These are phyloP conservation scores for Mormyrus proboscirostris DNA, from an alignment of 2,797 vertebrate genomes.

Conservation along the genomic window DNA sequence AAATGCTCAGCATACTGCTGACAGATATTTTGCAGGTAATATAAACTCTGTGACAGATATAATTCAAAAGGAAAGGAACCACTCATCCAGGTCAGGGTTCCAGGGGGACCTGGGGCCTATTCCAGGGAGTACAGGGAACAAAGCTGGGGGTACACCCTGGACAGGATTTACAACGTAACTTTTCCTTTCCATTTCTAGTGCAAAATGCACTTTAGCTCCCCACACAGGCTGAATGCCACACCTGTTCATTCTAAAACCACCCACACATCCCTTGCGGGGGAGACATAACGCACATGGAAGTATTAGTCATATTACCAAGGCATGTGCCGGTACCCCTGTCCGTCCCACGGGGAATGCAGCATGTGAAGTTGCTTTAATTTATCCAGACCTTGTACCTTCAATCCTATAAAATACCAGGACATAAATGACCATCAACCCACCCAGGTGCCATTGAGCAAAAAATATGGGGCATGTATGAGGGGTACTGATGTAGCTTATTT, in stretches of 20 bases:
- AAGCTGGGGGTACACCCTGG: neutral
- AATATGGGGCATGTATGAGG: neutral
- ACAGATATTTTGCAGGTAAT: neutral
- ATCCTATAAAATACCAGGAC: conserved; percentile 7
- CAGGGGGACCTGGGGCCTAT: neutral
- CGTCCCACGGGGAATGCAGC: neutral
- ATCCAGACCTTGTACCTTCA: neutral
- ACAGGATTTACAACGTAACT: neutral
- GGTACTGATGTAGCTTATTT: neutral
- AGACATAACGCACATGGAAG: neutral
- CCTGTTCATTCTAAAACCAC: neutral
- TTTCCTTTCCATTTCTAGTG: neutral
- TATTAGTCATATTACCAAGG: neutral
- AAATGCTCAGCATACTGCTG: neutral
- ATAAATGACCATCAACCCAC: neutral
- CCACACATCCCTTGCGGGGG: neutral
- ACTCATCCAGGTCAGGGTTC: neutral
- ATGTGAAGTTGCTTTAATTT: neutral
- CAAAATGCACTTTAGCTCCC: neutral
- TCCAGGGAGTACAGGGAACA: neutral
- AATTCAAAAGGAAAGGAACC: neutral
- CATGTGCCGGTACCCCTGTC: neutral
- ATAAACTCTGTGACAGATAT: neutral
- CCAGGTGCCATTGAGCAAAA: neutral
- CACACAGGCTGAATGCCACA: neutral